These are phyloP conservation scores for Hirtodrosophila trivittata DNA, from an alignment of 2,888 invertebrate species.

Conservation along the genomic window DNA sequence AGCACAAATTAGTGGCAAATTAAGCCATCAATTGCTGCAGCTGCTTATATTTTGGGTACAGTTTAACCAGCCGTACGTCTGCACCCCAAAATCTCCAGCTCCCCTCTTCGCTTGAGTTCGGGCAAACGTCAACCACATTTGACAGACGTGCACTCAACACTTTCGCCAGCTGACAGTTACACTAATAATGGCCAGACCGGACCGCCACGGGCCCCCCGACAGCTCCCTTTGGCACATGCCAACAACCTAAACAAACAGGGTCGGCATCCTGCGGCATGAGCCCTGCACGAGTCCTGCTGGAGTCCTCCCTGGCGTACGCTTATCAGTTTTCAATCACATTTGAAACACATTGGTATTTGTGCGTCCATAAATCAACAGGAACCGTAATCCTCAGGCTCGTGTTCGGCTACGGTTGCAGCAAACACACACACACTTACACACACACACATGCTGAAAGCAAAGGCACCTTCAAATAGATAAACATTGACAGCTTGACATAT, in stretches of 20 bases:
- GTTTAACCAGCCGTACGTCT: not conserved
- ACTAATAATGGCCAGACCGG: slow-evolving; percentile 61
- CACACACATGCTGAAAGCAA: slow-evolving; percentile 16
- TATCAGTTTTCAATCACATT: slow-evolving; percentile 80
- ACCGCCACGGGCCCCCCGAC: not conserved
- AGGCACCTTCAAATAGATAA: slow-evolving; percentile 71
- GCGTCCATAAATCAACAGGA: slow-evolving; percentile 72
- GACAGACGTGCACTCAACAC: slow-evolving; percentile 78
- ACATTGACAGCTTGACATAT: slow-evolving; percentile 78
- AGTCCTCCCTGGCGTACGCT: slow-evolving; percentile 48
- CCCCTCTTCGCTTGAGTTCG: not conserved
- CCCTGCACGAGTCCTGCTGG: slow-evolving; percentile 22
- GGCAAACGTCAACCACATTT: slow-evolving; percentile 61
- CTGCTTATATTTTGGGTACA: slow-evolving; percentile 47
- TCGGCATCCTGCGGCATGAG: slow-evolving; percentile 27
- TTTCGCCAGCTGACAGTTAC: slow-evolving; percentile 74
- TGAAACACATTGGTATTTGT: slow-evolving; percentile 71
- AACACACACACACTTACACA: slow-evolving; percentile 9
- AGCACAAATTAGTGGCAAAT: slow-evolving; percentile 79
- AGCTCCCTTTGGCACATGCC: slow-evolving; percentile 24
- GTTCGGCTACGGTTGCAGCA: slow-evolving; percentile 27
- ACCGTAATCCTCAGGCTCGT: slow-evolving; percentile 67
- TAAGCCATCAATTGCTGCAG: slow-evolving; percentile 70
- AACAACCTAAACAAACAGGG: slow-evolving; percentile 44
- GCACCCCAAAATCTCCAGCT: not conserved